phyloP scores from a whole-genome alignment of 2,888 invertebrate genomes.

The Acronicta aceris region DNA sequence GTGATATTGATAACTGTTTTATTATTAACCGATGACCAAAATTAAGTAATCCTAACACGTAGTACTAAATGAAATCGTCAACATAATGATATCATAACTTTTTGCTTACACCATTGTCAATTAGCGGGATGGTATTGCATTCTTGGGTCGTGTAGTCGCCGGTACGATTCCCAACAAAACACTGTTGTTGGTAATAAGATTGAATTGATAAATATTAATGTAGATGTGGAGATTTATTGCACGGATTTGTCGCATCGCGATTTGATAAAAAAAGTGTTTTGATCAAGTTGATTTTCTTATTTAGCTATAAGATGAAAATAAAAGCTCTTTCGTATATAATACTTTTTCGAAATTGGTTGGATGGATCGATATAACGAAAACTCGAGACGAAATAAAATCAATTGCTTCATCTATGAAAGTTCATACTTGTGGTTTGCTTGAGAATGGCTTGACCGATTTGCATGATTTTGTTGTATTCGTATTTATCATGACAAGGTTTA shows the following conservation, averaged over 20 bases:
- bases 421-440: too few relatives aligned
- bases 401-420: too few relatives aligned
- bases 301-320: conserved; percentile 6
- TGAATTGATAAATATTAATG: conserved; percentile 73
- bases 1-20: too few relatives aligned
- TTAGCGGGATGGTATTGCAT: conserved; percentile 67
- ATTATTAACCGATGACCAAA: neutral
- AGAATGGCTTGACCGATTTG: too few relatives aligned
- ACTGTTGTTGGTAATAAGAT: conserved; percentile 70
- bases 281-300: conserved; percentile 24
- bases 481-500: too few relatives aligned
- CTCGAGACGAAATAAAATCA: too few relatives aligned
- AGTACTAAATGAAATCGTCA: conserved; percentile 59
- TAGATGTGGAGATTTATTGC: conserved; percentile 22
- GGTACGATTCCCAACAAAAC: conserved; percentile 63
- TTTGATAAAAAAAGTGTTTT: conserved; percentile 25
- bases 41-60: conserved; percentile 36
- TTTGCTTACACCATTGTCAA: conserved; percentile 63
- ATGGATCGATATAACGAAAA: too few relatives aligned
- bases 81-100: conserved; percentile 54
- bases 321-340: too few relatives aligned
- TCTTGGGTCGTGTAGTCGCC: conserved; percentile 64
- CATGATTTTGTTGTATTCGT: too few relatives aligned
- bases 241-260: conserved; percentile 40
- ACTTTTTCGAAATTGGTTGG: too few relatives aligned